phyloP scores from a whole-genome alignment of 2,888 invertebrate genomes.

The Azorinus chamasolen region DNA sequence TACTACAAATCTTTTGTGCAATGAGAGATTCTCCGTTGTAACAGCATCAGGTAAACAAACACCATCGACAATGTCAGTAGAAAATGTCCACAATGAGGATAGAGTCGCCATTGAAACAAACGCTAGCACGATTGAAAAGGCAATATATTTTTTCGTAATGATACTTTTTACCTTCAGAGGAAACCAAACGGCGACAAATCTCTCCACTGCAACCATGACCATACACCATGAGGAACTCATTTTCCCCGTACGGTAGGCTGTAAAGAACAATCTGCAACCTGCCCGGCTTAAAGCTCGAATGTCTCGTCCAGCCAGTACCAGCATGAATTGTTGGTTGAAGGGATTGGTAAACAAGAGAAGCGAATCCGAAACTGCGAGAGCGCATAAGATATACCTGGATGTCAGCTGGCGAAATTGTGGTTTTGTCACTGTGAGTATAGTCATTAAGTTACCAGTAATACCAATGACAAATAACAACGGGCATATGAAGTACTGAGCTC shows the following conservation, averaged over 20 bases:
- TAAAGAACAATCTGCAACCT: conserved; percentile 65
- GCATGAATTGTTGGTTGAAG: conserved; percentile 60
- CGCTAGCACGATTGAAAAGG: conserved; percentile 11
- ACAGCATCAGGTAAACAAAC: neutral
- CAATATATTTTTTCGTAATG: neutral
- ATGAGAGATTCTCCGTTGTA: neutral
- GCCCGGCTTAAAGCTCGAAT: conserved; percentile 40
- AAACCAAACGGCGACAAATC: conserved; percentile 27
- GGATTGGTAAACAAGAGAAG: conserved; percentile 44
- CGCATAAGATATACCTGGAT: conserved; percentile 49
- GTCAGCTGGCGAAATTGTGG: conserved; percentile 38
- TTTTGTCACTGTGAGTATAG: conserved; percentile 51
- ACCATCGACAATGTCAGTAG: neutral
- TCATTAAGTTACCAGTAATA: conserved; percentile 55
- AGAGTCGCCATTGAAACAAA: conserved; percentile 16
- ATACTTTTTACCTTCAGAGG: conserved; percentile 13
- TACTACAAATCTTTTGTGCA: conserved; percentile 1
- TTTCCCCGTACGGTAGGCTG: conserved; percentile 59
- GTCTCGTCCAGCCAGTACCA: conserved; percentile 48
- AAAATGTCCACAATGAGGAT: conserved; percentile 26
- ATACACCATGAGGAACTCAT: conserved; percentile 68
- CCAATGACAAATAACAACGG: conserved; percentile 35
- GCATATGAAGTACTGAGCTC: neutral
- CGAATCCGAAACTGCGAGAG: conserved; percentile 63
- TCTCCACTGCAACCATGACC: conserved; percentile 37